Conservation (phyloP, 1,140 invertebrate species). For the Pseudobourletiella spinata region DNA sequence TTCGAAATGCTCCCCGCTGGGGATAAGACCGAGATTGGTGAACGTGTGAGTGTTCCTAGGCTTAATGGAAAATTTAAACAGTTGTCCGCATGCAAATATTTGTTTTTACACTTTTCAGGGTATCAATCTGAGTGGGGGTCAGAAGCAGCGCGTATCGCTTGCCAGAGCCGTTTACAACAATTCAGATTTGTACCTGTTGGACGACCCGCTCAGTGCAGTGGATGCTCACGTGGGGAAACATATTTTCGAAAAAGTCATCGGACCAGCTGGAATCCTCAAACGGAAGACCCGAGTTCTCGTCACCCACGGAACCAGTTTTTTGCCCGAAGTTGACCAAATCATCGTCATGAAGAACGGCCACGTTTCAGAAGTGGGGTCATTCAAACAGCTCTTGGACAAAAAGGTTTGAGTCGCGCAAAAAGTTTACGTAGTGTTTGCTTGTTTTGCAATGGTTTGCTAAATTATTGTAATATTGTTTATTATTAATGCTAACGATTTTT, state of each 20-base stretch:
- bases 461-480: not conserved
- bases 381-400: constrained; percentile 36
- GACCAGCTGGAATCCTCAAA: constrained; percentile 37
- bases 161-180: constrained; percentile 39
- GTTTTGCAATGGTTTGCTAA: too few relatives aligned
- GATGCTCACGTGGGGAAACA: constrained; percentile 49
- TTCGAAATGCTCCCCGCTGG: constrained; percentile 48
- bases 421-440: too few relatives aligned
- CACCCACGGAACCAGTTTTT: constrained; percentile 42
- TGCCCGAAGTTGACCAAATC: constrained; percentile 41
- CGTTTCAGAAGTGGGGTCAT: constrained; percentile 41
- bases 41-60: constrained; percentile 41
- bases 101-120: constrained; percentile 38
- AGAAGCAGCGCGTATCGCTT: constrained; percentile 51
- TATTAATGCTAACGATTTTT: not conserved
- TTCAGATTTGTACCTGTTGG: constrained; percentile 49
- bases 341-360: constrained; percentile 40
- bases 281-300: constrained; percentile 37
- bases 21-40: constrained; percentile 57
- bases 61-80: not conserved
- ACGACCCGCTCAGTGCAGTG: constrained; percentile 53
- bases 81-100: not conserved
- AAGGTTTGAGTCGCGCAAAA: constrained; percentile 14
- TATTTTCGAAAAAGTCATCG: constrained; percentile 44
- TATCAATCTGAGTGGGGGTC: constrained; percentile 53